Percentiles rank a stretch among this genome's conserved stretches.
Conservation (phyloP, 2,797 vertebrate genomes). For the Petrocephalus sullivani region DNA sequence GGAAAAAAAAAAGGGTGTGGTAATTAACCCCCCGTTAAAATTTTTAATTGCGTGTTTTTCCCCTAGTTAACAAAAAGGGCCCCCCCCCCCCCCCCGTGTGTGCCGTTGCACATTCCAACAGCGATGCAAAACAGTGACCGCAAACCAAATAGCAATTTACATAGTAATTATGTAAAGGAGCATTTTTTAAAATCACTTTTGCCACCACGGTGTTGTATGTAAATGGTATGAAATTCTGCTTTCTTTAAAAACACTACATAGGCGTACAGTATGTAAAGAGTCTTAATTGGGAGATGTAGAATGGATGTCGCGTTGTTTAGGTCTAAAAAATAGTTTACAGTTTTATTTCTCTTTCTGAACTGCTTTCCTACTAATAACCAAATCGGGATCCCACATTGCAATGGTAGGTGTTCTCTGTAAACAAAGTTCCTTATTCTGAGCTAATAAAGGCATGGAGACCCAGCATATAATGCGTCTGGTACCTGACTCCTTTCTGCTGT, state of each 20-base stretch:
- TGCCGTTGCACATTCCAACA: slow-evolving; percentile 22
- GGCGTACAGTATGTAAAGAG: slow-evolving; percentile 14
- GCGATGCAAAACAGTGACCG: slow-evolving; percentile 4
- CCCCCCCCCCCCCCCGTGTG: slow-evolving; percentile 27
- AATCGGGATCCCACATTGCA: slow-evolving; percentile 43
- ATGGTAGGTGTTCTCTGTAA: slow-evolving; percentile 61
- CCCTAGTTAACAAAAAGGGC: slow-evolving; percentile 52
- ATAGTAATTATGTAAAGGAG: neutral
- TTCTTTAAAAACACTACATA: slow-evolving; percentile 24
- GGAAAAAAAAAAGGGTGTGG: slow-evolving; percentile 49
- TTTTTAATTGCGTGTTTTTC: slow-evolving; percentile 84
- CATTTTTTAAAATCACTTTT: neutral
- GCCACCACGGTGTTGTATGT: slow-evolving; percentile 26
- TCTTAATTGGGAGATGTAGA: slow-evolving; percentile 18
- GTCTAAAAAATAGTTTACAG: slow-evolving; percentile 29
- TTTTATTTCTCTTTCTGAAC: slow-evolving; percentile 42
- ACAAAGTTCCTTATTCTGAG: slow-evolving; percentile 57
- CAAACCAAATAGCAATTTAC: neutral
- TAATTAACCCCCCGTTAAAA: slow-evolving; percentile 79
- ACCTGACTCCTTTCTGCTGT: neutral
- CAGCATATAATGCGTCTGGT: slow-evolving; percentile 30
- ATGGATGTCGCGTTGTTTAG: slow-evolving; percentile 6
- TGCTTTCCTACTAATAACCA: slow-evolving; percentile 27
- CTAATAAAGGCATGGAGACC: slow-evolving; percentile 65
- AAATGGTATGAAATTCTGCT: slow-evolving; percentile 11